Conservation (phyloP, 2,113 vertebrate genomes). For the Bufo bufo region DNA sequence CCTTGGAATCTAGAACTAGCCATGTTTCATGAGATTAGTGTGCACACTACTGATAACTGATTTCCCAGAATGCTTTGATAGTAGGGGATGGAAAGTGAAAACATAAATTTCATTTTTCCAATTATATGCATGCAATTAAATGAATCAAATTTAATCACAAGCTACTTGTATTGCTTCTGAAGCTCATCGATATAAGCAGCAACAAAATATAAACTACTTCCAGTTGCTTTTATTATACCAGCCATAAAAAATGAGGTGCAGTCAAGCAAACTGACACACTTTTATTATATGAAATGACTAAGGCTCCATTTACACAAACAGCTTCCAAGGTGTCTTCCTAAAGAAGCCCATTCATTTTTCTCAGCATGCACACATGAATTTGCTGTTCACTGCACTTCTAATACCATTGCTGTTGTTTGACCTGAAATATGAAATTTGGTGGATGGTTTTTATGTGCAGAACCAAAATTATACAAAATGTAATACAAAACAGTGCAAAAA, state of each 20-base stretch:
- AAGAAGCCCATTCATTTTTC: background rate
- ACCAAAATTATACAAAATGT: too few relatives aligned
- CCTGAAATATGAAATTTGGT: background rate
- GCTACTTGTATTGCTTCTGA: constrained; percentile 1
- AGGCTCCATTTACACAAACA: background rate
- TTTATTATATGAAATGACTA: constrained; percentile 5
- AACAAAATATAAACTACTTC: background rate
- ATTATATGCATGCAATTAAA: constrained; percentile 9
- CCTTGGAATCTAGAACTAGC: background rate
- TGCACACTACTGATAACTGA: background rate
- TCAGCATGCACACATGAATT: background rate
- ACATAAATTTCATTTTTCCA: constrained; percentile 1
- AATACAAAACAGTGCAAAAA: too few relatives aligned
- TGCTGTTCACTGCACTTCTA: background rate
- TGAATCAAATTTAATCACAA: constrained; percentile 23
- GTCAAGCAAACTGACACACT: background rate
- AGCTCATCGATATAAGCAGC: background rate
- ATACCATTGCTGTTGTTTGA: background rate
- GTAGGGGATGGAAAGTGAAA: background rate
- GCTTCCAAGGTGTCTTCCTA: background rate
- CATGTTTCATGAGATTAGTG: background rate
- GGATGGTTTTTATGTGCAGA: background rate
- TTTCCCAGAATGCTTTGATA: background rate
- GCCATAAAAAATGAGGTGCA: background rate
- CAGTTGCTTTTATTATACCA: constrained; percentile 9